Evolutionary conservation across 2,797 vertebrate species (phyloP), one percentile per base, ranked within the genome.

Genomic region (Falco naumanni): DNA sequence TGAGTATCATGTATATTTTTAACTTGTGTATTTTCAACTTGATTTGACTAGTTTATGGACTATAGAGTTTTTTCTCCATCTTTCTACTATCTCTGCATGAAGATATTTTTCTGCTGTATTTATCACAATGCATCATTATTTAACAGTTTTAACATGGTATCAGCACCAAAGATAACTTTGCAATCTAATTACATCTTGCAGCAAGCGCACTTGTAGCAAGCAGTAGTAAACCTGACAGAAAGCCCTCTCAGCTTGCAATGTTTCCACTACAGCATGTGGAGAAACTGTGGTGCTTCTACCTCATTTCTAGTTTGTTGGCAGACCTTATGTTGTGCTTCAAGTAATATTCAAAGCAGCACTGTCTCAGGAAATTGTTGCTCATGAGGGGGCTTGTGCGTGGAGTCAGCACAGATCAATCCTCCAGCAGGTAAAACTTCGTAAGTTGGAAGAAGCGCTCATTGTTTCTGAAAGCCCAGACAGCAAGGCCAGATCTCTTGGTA

Each of bases 351-450:
- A 15, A 66, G 63, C 47, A 61, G 57, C 17, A 6, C 2, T 9
- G 37, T 28, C 50, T 37, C 24, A 14, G 70, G 57, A 50, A 39
- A 39, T 19, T 28, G 63, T 1, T 31, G n/a, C 53, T 63, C 16
- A 14, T 0, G 7, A n/a, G 31, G 13, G 13, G 13, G 25, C 10
- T 6, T 0, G 1, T 11, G 31, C 0, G 0, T 21, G 22, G 19
- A 12, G 15, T 47, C 66, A 51, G 70, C 59, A 41, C 22, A 50
- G 47, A 76, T 34, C 59, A 21, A 19, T 68, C 61, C 54, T 43
- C 69, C 15, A 51, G 50, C 37, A 63, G 68, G 39, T 9, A 39
- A 19, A 87, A 68, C 53, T 71, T 51, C 8, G 1, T 13, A 41
- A 37, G 29, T 13, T 64, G 59, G 41, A 68, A 72, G 47, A 48